Conservation (phyloP, 1,140 invertebrate species). For the Cryptotermes secundus region DNA sequence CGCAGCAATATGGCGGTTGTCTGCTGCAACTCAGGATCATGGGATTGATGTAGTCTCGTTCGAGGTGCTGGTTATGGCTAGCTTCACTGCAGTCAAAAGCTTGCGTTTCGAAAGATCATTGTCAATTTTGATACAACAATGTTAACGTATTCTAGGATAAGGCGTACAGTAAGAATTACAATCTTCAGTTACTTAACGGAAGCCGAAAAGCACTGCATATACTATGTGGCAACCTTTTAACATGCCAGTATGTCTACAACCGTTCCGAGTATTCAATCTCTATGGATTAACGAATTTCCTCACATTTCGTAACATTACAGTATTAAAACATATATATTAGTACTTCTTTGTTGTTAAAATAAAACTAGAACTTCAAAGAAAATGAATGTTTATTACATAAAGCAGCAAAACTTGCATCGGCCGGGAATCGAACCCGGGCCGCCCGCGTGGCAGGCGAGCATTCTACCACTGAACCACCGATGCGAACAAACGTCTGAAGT, state of each 20-base stretch:
- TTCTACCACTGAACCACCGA: constrained; percentile 67
- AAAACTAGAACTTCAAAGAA: not conserved
- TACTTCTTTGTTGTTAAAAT: too few relatives aligned
- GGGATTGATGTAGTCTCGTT: not conserved
- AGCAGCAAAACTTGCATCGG: constrained; percentile 49
- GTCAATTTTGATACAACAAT: not conserved
- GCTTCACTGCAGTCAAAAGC: not conserved
- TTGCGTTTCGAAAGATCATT: not conserved
- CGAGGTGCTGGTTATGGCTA: not conserved
- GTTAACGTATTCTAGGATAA: not conserved
- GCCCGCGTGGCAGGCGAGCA: constrained; percentile 66
- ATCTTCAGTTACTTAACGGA: not conserved
- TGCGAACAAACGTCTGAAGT: too few relatives aligned
- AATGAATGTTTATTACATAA: not conserved
- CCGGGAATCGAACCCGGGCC: constrained; percentile 66
- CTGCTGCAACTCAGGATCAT: not conserved
- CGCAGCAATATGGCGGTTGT: constrained; percentile 27
- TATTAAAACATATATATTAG: too few relatives aligned
- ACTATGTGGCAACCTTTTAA: not conserved
- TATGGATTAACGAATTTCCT: not conserved
- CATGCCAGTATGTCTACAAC: not conserved
- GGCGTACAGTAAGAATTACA: not conserved
- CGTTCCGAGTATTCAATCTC: not conserved
- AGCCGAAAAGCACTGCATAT: not conserved
- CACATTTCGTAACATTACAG: not conserved